Evolutionary conservation across 2,113 vertebrate genomes (phyloP).

Genomic region (Tonatia bakeri): DNA sequence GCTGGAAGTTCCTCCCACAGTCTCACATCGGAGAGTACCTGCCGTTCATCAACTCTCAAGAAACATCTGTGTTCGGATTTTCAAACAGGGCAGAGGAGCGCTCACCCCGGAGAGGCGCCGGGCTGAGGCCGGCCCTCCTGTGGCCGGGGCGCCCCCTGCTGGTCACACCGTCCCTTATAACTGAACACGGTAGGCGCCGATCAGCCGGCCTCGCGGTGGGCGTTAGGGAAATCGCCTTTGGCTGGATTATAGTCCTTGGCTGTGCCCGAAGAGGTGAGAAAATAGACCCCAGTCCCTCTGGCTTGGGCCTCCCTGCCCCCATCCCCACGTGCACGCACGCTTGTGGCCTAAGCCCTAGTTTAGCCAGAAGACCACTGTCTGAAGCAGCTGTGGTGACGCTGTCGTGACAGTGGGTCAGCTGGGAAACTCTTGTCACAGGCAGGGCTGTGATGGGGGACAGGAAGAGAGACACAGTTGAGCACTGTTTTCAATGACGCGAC

Average conservation of each 20-base stretch:
- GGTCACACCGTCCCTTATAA: neutral
- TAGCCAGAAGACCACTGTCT: neutral
- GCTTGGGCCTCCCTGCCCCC: neutral
- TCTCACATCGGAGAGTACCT: neutral
- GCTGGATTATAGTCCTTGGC: neutral
- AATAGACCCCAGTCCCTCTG: neutral
- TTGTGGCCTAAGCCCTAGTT: neutral
- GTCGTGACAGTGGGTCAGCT: neutral
- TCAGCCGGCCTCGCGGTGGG: neutral
- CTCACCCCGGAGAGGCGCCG: neutral
- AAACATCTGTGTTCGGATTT: neutral
- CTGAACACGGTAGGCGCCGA: neutral
- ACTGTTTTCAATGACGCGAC: neutral
- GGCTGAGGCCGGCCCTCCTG: neutral
- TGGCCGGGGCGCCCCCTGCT: neutral
- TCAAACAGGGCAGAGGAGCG: neutral
- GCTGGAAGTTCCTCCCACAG: neutral
- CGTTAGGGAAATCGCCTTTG: neutral
- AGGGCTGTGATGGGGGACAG: slow-evolving; percentile 1
- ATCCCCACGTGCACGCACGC: fast-evolving
- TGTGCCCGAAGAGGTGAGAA: neutral
- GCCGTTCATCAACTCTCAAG: neutral
- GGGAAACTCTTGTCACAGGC: neutral
- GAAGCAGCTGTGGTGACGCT: neutral
- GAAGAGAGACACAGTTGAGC: neutral